Evolutionary conservation across 2,888 invertebrate genomes (phyloP).

Genomic region (Parochlus steinenii): DNA sequence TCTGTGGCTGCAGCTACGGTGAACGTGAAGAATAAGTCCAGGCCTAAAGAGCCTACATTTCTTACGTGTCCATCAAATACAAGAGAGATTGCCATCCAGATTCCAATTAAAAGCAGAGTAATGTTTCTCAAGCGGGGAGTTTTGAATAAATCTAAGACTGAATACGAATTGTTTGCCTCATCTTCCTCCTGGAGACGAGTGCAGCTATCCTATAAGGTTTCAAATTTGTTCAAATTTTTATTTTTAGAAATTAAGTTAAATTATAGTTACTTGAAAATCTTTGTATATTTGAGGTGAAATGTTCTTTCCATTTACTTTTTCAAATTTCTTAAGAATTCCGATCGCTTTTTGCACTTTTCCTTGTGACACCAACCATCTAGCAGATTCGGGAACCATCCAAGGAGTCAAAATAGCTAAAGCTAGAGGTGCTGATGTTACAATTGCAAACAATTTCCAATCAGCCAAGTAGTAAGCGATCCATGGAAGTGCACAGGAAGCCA

Average conservation of each 20-base stretch:
- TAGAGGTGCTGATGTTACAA: constrained; percentile 64
- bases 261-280: constrained; percentile 36
- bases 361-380: constrained; percentile 77
- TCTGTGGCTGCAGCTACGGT: constrained; percentile 72
- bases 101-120: constrained; percentile 58
- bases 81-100: constrained; percentile 81
- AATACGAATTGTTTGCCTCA: constrained; percentile 49
- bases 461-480: constrained; percentile 70
- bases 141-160: constrained; percentile 63
- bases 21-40: constrained; percentile 72
- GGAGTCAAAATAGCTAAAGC: constrained; percentile 54
- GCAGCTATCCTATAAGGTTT: constrained; percentile 40
- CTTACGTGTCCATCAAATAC: constrained; percentile 80
- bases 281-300: constrained; percentile 57
- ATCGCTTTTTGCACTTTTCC: constrained; percentile 67
- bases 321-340: constrained; percentile 59
- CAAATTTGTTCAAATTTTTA: constrained; percentile 1
- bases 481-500: constrained; percentile 60
- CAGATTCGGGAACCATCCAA: constrained; percentile 68
- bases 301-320: constrained; percentile 57
- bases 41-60: constrained; percentile 67
- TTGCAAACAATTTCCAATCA: constrained; percentile 63
- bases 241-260: background rate
- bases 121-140: constrained; percentile 60
- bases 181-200: constrained; percentile 52